Evolutionary conservation across 2,888 invertebrate genomes (phyloP).

Genomic region (Brachylomia viminalis): DNA sequence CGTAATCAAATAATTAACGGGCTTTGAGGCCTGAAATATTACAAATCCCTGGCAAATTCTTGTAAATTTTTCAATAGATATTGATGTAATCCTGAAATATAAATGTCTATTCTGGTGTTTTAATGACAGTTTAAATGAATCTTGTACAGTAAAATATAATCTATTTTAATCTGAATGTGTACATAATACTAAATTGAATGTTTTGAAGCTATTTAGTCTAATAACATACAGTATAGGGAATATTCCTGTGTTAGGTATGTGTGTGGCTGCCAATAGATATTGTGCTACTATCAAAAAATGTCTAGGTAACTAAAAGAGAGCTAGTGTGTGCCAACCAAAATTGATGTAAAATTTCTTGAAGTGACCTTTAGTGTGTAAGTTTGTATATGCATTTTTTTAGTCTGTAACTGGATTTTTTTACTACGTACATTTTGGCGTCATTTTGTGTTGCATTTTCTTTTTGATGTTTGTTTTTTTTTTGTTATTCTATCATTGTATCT

Average conservation of each 20-base stretch:
- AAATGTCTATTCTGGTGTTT: neutral
- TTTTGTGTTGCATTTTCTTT: conserved; percentile 73
- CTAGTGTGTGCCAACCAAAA: conserved; percentile 59
- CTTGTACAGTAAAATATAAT: conserved; percentile 46
- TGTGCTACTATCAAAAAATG: conserved; percentile 14
- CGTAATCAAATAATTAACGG: neutral
- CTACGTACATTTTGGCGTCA: conserved; percentile 66
- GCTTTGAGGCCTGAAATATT: conserved; percentile 2
- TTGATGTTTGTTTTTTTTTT: conserved; percentile 75
- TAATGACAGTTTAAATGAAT: conserved; percentile 4
- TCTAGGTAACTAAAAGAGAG: conserved; percentile 4
- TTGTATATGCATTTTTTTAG: conserved; percentile 47
- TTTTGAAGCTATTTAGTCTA: conserved; percentile 26
- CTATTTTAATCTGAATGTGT: conserved; percentile 37
- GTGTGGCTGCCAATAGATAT: conserved; percentile 11
- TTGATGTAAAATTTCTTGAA: conserved; percentile 49
- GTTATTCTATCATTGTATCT: conserved; percentile 76
- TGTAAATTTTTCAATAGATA: conserved; percentile 20
- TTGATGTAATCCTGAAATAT: conserved; percentile 5
- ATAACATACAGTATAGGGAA: conserved; percentile 10
- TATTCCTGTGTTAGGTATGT: conserved; percentile 27
- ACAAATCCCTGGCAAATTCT: conserved; percentile 34
- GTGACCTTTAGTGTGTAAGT: conserved; percentile 46
- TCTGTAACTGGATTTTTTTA: conserved; percentile 38
- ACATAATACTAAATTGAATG: conserved; percentile 43